Base-by-base conservation (phyloP, 2,113 vertebrate genomes). In the Ciconia maguari region DNA sequence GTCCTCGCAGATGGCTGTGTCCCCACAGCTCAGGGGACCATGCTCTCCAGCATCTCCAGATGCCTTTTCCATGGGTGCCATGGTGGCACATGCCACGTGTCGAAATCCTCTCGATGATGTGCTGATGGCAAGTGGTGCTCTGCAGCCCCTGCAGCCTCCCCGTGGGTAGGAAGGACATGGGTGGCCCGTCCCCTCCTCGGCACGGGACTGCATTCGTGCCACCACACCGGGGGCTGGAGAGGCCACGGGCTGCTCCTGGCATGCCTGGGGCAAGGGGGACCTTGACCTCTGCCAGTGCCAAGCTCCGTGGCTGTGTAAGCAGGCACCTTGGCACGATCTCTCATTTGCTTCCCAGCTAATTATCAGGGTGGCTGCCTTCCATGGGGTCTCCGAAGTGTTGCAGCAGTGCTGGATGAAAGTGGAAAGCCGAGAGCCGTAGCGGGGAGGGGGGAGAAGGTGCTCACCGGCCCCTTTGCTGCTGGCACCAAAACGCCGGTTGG, bases 121-220 rank as follows among this genome's bases (percentile, higher is more conserved):
- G 30, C 54, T 61, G 72, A 18, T 15, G 68, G 25, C 2, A 41
- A 64, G 49, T 0, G 3, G 41, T 66, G 52, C 51, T 38, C 79
- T 41, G 44, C 34, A 41, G 52, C 19, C 46, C 27, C 36, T n/a
- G 30, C 42, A 62, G 41, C 49, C 29, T n/a, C 46, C 44, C 32
- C 2, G 1, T 7, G 57, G 38, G 51, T 29, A 22, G 66, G 66
- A 48, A 44, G 60, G 66, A 29, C 2, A 0, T 20, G n/a, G 58
- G 32, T 57, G 48, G 16, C n/a, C 17, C 0, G 4, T 55, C 66
- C 48, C 46, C 34, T 85, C 30, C n/a, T 36, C 0, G 6, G 26
- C 57, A 38, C 3, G 1, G 49, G 26, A 38, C 44, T 0, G 2
- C 0, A 1, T 38, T 65, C 1, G 1, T 44, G 62, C 75, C 57